Conservation (phyloP, 1,140 invertebrate genomes). For the Plectrocnemia conspersa region DNA sequence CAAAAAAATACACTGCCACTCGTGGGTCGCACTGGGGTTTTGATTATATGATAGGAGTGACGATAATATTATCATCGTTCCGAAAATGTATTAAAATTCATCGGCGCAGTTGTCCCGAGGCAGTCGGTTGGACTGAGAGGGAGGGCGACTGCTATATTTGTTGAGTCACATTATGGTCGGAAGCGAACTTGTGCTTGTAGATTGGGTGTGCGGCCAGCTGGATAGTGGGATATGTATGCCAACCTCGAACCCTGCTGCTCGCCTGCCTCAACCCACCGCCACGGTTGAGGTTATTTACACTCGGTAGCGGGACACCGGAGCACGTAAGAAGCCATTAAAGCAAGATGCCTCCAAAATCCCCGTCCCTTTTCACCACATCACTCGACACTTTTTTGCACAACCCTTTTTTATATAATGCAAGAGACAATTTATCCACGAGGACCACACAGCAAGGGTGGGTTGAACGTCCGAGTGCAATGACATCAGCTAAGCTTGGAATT, state of each 20-base stretch:
- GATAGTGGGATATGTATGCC: constrained; percentile 3
- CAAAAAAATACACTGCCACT: too few relatives aligned
- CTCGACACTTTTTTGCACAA: too few relatives aligned
- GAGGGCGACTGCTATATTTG: background rate
- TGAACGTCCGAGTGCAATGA: background rate
- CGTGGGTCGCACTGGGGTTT: too few relatives aligned
- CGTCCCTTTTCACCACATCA: too few relatives aligned
- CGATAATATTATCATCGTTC: too few relatives aligned
- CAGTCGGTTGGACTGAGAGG: too few relatives aligned
- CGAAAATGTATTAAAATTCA: too few relatives aligned
- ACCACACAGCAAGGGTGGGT: background rate
- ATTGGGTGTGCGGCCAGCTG: constrained; percentile 2
- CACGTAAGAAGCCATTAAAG: background rate
- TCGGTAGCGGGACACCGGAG: background rate
- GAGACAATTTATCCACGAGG: background rate
- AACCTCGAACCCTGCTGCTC: background rate
- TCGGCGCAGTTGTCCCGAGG: too few relatives aligned
- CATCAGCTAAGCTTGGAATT: too few relatives aligned
- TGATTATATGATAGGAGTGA: too few relatives aligned
- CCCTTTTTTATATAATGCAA: too few relatives aligned
- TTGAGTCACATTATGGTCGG: constrained; percentile 10
- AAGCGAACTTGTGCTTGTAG: constrained; percentile 1
- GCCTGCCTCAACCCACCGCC: background rate
- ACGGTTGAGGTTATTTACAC: constrained; percentile 2
- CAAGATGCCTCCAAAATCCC: background rate